Base-by-base conservation (phyloP, 2,797 vertebrate genomes). In the Intellagama lesueurii region DNA sequence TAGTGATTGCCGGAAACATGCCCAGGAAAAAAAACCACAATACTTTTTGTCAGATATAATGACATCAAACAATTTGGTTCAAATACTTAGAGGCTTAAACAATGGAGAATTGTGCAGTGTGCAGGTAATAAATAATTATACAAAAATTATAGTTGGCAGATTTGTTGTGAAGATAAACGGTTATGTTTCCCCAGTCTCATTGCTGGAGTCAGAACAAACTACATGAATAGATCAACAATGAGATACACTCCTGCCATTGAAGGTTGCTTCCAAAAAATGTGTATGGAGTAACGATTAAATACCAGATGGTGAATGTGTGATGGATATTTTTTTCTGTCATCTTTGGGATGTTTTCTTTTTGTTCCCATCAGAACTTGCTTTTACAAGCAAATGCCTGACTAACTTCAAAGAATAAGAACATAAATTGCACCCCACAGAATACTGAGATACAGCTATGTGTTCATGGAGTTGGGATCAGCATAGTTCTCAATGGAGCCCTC, bases 121-220 rank as follows among this genome's bases (percentile, higher is more conserved):
- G 40, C 19, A 44, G 35, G 11, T 47, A 52, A 78, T 86, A 1
- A 60, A 40, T 52, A 72, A 44, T 47, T 30, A 72, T 84, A 35
- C 32, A 79, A 78, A 85, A 44, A 28, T 84, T 26, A 75, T 35
- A 30, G 44, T 70, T 30, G 40, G 32, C 64, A 86, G 75, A 69
- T 86, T 86, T 86, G 60, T 79, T 86, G 30, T 86, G 64, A 86
- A 60, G 11, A 32, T 49, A 79, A 86, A 78, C 35, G 26, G n/a
- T 83, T 82, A 82, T 77, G 49, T 47, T 70, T 83, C n/a, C 44
- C n/a, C n/a, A 60, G 2, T 35, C 16, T 49, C 3, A 68, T 87
- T n/a, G 28, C 35, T 81, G 9, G 69, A 72, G 32, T 72, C 24
- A 56, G 49, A 87, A n/a, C 66, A 81, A 72, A 12, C 26, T 35